Evolutionary conservation across 1,140 invertebrate species (phyloP).

Genomic region (Solen grandis): DNA sequence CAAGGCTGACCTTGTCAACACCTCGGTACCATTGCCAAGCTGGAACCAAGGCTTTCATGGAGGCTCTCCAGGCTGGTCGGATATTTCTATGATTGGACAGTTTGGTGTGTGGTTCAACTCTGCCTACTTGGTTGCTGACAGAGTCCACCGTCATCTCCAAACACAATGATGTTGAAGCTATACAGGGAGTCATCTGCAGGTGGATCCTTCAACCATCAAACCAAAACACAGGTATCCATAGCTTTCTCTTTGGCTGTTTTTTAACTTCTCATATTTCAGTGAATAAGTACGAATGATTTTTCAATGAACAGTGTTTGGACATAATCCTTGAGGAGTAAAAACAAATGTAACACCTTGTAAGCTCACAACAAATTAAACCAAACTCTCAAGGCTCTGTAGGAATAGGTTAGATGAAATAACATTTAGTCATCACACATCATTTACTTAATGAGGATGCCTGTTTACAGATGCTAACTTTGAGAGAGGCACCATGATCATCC

Average conservation of each 20-base stretch:
- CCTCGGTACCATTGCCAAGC: slow-evolving; percentile 97
- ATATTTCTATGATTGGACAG: slow-evolving; percentile 98
- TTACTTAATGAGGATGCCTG: too few species aligned
- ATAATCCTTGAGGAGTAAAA: too few species aligned
- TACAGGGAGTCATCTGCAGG: slow-evolving; percentile 96
- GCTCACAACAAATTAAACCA: too few species aligned
- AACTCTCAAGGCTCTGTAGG: too few species aligned
- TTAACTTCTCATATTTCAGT: too few species aligned
- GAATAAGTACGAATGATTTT: too few species aligned
- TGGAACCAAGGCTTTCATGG: slow-evolving; percentile 98
- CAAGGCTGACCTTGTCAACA: slow-evolving; percentile 97
- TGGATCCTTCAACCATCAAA: slow-evolving; percentile 93
- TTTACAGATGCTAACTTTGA: slow-evolving; percentile 86
- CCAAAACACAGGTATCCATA: slow-evolving; percentile 85
- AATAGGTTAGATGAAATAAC: too few species aligned
- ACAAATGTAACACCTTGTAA: too few species aligned
- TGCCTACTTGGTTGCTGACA: slow-evolving; percentile 96
- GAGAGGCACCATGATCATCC: slow-evolving; percentile 93
- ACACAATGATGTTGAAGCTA: slow-evolving; percentile 97
- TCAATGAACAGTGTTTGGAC: too few species aligned
- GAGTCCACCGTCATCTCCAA: slow-evolving; percentile 89
- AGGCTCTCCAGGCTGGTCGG: slow-evolving; percentile 94
- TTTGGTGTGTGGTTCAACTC: slow-evolving; percentile 99
- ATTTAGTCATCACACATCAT: too few species aligned
- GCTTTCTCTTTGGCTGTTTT: too few species aligned